A percentile compares a stretch with the other conserved stretches of the same genome.
phyloP scores from a whole-genome alignment of 2,113 vertebrate species.

The Cavia aperea region DNA sequence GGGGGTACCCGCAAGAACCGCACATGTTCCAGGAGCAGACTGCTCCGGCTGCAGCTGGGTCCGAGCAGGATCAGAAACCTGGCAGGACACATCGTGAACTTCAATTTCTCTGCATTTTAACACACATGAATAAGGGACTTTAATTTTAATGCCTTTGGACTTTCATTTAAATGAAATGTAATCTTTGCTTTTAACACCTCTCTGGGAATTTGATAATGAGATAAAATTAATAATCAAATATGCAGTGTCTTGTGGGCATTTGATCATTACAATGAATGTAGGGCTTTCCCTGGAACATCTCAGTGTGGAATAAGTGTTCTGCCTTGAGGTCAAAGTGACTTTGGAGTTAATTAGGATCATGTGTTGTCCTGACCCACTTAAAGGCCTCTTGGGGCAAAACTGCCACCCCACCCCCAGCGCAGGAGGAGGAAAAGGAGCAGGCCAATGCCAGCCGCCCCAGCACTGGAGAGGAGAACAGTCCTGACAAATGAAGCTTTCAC shows the following conservation, averaged over 20 bases:
- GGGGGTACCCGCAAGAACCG: background rate
- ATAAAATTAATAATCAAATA: slow-evolving; percentile 58
- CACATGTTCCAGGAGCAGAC: background rate
- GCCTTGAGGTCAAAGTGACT: slow-evolving; percentile 53
- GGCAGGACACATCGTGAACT: background rate
- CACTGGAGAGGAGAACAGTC: background rate
- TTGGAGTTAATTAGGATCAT: slow-evolving; percentile 56
- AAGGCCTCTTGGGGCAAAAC: background rate
- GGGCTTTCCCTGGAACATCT: slow-evolving; percentile 17
- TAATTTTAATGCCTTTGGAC: slow-evolving; percentile 11
- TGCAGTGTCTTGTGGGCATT: slow-evolving; percentile 39
- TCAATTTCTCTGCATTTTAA: background rate
- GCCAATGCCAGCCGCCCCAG: rapidly evolving
- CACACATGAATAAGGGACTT: background rate
- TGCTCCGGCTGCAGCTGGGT: background rate
- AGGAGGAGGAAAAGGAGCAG: background rate
- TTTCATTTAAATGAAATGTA: slow-evolving; percentile 54
- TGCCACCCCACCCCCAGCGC: background rate
- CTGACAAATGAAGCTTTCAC: background rate
- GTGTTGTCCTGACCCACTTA: slow-evolving; percentile 53
- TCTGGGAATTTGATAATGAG: slow-evolving; percentile 60
- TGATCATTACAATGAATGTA: slow-evolving; percentile 32
- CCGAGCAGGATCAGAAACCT: background rate
- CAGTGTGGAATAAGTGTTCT: slow-evolving; percentile 39
- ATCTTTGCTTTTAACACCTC: slow-evolving; percentile 27